Base-by-base conservation (phyloP, 2,797 vertebrate genomes). In the Sternotherus odoratus region DNA sequence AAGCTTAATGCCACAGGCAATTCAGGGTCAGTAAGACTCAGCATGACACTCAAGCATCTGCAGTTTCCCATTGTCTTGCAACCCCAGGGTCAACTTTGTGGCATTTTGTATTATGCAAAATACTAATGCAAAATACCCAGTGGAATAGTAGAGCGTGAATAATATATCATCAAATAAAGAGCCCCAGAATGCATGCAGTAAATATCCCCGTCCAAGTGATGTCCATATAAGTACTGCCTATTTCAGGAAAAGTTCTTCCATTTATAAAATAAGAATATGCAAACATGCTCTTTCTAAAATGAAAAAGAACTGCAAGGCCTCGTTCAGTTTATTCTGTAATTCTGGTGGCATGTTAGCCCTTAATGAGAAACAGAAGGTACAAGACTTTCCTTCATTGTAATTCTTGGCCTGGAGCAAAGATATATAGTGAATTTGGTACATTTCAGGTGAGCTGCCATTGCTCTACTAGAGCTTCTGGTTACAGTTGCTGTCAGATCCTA, bases 341-440 rank as follows among this genome's bases (percentile, higher is more conserved):
- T 75, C 30, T 0, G 1, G 5, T 4, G 69, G 82, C 75, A 33
- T 51, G 53, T 21, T 26, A 78, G 1, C 2, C 0, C 72, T 89
- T 79, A 87, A 75, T 49, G 86, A 91, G 93, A 66, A 77, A 11
- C 69, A 85, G 91, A 19, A 89, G 80, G 77, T 46, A 5, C 0
- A 24, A 66, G 81, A 82, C 49, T 88, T 82, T 85, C 28, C 1
- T 75, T 88, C 53, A 66, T 49, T 66, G 13, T 17, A 69, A 51
- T 60, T 84, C 82, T 6, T 95, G 84, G 89, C 91, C 94, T 92
- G 87, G 69, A 94, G 88, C 93, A 92, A 93, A 89, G 57, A 8
- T 28, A 72, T 83, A 63, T n/a, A 49, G 69, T 85, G 28, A 82
- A 91, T 6, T 11, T 16, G 6, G 79, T 83, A 24, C 72, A 3